Percentiles rank a stretch among this genome's conserved stretches.
Conservation (phyloP, 2,797 vertebrate genomes). For the Podargus strigoides region DNA sequence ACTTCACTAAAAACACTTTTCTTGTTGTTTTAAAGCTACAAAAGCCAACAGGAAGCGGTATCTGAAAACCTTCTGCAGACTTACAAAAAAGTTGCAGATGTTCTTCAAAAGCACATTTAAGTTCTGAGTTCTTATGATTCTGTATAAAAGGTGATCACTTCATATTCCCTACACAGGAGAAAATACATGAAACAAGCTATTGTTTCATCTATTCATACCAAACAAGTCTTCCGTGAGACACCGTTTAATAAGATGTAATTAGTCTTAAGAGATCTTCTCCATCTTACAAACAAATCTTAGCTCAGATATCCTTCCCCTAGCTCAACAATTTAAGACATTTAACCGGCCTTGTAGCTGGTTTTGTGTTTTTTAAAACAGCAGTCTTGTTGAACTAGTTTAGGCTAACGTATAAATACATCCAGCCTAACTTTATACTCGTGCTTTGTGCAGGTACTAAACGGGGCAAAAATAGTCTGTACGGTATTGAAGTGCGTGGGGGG, state of each 20-base stretch:
- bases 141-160: neutral
- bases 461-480: accelerated
- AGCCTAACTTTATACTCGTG: neutral
- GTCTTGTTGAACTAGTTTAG: neutral
- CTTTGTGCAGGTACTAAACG: accelerated
- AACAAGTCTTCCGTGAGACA: neutral
- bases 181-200: neutral
- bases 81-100: neutral
- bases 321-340: neutral
- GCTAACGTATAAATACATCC: neutral
- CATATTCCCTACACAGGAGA: neutral
- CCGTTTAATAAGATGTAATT: neutral
- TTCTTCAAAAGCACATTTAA: neutral
- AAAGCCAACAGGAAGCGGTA: neutral
- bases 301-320: neutral
- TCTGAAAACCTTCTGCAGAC: neutral
- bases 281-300: neutral
- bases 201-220: neutral
- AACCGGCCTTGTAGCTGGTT: neutral
- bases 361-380: neutral
- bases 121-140: neutral
- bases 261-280: neutral
- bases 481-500: accelerated
- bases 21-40: neutral
- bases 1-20: neutral